Evolutionary conservation across 2,888 invertebrate species (phyloP), one percentile per base, ranked within the genome.

Genomic region (Sarcophaga rosellei): DNA sequence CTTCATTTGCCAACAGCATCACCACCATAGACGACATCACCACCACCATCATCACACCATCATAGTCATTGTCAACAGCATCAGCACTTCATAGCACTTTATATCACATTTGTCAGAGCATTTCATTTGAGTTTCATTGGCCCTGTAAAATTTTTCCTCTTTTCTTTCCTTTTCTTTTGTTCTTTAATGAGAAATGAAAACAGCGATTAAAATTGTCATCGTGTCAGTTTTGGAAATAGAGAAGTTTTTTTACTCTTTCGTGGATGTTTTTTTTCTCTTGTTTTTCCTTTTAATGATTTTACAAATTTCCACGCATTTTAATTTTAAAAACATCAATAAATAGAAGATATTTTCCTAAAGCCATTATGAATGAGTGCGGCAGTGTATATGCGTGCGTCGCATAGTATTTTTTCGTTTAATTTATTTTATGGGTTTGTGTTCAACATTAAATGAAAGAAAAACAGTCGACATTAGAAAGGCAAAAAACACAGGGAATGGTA

Each of bases 241-340:
- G 10, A 35, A 35, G 35, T 35, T 35, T 35, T 35, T 35, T 35
- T 35, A 35, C 35, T 35, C 35, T 35, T 35, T 35, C 35, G 35
- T 35, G 6, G 57, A 20, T 74, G 68, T 44, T 57, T 75, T 47
- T 61, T 25, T 59, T 72, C 25, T 35, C 6, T 20, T n/a, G 15
- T 61, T 62, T 57, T 70, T 45, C 53, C 4, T 78, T 73, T 69
- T 74, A 74, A 76, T 84, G 84, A 72, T 66, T 76, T 77, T 45
- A 81, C 77, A 85, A 85, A 85, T 84, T 81, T 81, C 69, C 79
- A 77, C 61, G 66, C 77, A 77, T 81, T 85, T 35, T 74, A 77
- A 77, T 81, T 81, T 81, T 35, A 81, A 84, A 53, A 81, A 81
- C 77, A 72, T 84, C 84, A 84, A 84, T 81, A 53, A 53, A 53